A percentile compares a stretch with the other conserved stretches of the same genome.
Conservation (phyloP, 2,888 invertebrate genomes). For the Ernsta delagoae region DNA sequence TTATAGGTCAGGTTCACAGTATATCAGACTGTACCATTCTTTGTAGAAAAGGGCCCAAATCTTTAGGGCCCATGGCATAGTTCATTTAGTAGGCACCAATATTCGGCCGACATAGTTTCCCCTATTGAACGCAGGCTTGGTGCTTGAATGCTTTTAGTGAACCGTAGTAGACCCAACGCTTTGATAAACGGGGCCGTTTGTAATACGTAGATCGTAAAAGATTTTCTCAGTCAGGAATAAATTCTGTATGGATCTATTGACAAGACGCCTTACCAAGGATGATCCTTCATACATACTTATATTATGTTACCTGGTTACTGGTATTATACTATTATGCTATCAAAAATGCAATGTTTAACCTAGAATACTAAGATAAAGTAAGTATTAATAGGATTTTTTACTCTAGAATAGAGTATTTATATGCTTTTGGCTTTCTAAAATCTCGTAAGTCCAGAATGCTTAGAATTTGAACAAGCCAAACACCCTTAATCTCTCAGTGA, state of each 20-base stretch:
- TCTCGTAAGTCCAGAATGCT: too few relatives aligned
- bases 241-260: neutral
- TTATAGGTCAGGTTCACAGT: neutral
- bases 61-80: slow-evolving; percentile 1
- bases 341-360: neutral
- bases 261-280: neutral
- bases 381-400: too few relatives aligned
- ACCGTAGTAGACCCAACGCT: neutral
- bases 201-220: neutral
- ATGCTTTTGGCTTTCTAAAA: too few relatives aligned
- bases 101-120: slow-evolving; percentile 40
- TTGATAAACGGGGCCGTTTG: slow-evolving; percentile 11
- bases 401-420: too few relatives aligned
- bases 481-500: neutral
- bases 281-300: too few relatives aligned
- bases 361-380: too few relatives aligned
- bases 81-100: slow-evolving; percentile 37
- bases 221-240: slow-evolving; percentile 1
- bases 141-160: slow-evolving; percentile 36
- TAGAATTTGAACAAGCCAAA: too few relatives aligned
- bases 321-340: neutral
- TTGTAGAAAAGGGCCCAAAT: slow-evolving; percentile 13
- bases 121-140: slow-evolving; percentile 37
- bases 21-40: neutral
- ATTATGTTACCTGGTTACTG: too few relatives aligned